Evolutionary conservation across 2,888 invertebrate genomes (phyloP), one percentile per base, ranked within the genome.

Genomic region (Nymphalis polychloros): DNA sequence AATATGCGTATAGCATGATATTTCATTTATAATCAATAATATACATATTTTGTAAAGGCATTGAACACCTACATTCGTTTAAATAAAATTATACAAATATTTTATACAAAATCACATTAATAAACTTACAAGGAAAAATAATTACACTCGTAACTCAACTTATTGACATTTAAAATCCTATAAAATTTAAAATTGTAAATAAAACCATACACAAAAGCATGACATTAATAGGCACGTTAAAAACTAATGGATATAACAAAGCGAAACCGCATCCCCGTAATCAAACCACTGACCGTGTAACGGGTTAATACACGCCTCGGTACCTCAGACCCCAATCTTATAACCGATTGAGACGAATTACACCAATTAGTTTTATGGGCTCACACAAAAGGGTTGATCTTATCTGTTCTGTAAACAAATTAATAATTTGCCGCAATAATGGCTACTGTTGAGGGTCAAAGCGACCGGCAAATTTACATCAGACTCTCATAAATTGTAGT

Each of bases 291-390:
- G 76, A 80, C 78, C 79, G 72, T 77, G 72, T 79, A 83, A 81
- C 81, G 72, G 73, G 73, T 78, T 77, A 80, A 80, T 55, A 77
- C 76, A 77, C 81, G 71, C 48, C 64, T 53, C 52, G 57, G 23
- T 63, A 61, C 66, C 64, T 64, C 68, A 59, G 17, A 31, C 61
- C 69, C 71, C 57, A 67, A 68, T 71, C 71, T 61, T 64, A 49
- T 59, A 68, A 46, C 63, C 82, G 84, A 86, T 87, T 84, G 84
- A 87, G 85, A 90, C 76, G 81, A 85, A 90, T 89, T 86, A 84
- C 84, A 74, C 76, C 85, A 86, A 89, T 90, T 88, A 89, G 75
- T 86, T 86, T 86, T 84, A 88, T 84, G 64, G 79, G 81, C 75
- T 79, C 76, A 83, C 78, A 84, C 84, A 84, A 83, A 55, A 80